Evolutionary conservation across 2,797 vertebrate genomes (phyloP).

Genomic region (Choloepus didactylus): DNA sequence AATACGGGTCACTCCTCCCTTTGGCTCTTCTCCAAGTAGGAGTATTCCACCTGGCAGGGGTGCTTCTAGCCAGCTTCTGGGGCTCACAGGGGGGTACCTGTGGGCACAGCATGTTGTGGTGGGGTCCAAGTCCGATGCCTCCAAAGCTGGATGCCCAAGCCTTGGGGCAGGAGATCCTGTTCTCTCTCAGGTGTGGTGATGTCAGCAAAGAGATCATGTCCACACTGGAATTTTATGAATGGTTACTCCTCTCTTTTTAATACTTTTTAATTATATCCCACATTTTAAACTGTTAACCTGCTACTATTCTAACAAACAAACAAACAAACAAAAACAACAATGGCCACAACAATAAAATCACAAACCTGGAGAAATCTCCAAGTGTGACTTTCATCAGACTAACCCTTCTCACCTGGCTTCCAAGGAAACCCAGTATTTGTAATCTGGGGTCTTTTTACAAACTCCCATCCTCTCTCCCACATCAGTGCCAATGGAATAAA

Average conservation of each 20-base stretch:
- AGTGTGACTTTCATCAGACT: background rate
- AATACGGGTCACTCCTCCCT: background rate
- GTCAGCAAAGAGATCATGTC: background rate
- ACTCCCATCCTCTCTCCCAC: too few species aligned
- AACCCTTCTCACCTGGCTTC: background rate
- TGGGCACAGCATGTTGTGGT: background rate
- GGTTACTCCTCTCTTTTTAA: background rate
- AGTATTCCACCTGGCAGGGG: rapidly evolving
- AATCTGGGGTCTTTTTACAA: background rate
- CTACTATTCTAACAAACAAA: background rate
- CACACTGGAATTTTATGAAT: background rate
- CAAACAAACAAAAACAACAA: background rate
- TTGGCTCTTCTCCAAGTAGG: background rate
- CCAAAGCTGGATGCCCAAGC: too few species aligned
- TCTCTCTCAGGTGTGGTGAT: background rate
- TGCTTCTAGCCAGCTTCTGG: background rate
- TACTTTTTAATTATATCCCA: background rate
- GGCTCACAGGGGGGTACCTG: background rate
- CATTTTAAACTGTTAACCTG: background rate
- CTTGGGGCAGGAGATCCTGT: background rate
- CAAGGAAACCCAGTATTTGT: too few species aligned
- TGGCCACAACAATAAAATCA: background rate
- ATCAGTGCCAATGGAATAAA: background rate
- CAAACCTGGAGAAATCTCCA: background rate
- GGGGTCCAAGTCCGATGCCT: background rate